Percentiles rank a stretch among this genome's conserved stretches.
phyloP scores from a whole-genome alignment of 2,113 vertebrate species.

The Zapornia atra region DNA sequence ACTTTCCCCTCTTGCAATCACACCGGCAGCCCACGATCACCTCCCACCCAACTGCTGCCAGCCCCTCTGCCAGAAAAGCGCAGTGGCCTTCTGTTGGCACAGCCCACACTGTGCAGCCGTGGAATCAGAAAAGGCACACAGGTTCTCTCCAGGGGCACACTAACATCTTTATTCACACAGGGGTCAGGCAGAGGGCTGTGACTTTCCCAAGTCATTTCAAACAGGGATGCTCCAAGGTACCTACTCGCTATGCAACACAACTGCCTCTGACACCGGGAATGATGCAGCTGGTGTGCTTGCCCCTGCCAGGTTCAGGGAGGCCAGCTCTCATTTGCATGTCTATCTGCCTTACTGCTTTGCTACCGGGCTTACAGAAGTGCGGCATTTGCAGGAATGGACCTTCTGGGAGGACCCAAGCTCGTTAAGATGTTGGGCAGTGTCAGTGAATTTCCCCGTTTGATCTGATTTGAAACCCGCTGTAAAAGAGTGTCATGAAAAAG shows the following conservation, averaged over 20 bases:
- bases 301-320: not conserved
- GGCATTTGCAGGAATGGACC: not conserved
- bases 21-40: not conserved
- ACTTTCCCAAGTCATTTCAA: not conserved
- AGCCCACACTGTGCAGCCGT: not conserved
- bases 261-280: not conserved
- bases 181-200: not conserved
- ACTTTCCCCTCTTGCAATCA: not conserved
- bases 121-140: not conserved
- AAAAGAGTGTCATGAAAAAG: not conserved
- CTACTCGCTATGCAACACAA: accelerated
- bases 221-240: not conserved
- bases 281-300: not conserved
- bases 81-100: not conserved
- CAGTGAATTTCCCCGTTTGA: not conserved
- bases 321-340: not conserved
- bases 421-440: not conserved
- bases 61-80: not conserved
- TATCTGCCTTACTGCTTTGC: not conserved
- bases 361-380: not conserved
- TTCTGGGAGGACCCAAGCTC: not conserved
- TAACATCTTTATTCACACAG: not conserved
- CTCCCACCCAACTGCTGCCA: not conserved
- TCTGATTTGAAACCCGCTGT: not conserved
- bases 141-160: accelerated